phyloP scores from a whole-genome alignment of 2,797 vertebrate genomes.

The Cottoperca gobio region DNA sequence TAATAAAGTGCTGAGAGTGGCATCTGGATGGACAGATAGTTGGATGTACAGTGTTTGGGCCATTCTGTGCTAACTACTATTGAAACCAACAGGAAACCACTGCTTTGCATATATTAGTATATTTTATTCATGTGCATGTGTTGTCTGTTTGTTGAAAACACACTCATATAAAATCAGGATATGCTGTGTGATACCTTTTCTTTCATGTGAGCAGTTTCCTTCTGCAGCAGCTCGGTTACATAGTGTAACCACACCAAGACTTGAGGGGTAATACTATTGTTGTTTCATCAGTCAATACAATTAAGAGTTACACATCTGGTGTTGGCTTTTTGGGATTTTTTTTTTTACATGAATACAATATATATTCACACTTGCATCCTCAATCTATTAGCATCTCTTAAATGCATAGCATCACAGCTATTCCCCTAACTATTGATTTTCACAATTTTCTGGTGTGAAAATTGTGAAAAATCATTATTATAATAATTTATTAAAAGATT shows the following conservation, averaged over 20 bases:
- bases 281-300: neutral
- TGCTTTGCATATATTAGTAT: neutral
- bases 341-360: neutral
- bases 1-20: neutral
- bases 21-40: constrained; percentile 36
- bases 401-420: too few species aligned
- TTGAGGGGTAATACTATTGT: neutral
- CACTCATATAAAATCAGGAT: neutral
- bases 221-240: neutral
- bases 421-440: too few species aligned
- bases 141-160: constrained; percentile 7
- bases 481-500: too few species aligned
- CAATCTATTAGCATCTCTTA: too few species aligned
- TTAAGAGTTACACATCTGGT: neutral
- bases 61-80: neutral
- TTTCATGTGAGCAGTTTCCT: constrained; percentile 1
- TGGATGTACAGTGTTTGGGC: neutral
- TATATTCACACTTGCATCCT: neutral
- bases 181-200: neutral
- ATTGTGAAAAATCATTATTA: too few species aligned
- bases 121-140: neutral
- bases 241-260: neutral
- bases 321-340: neutral
- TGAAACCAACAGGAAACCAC: neutral
- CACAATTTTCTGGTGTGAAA: too few species aligned